phyloP scores from a whole-genome alignment of 2,113 vertebrate species.

The Apodemus speciosus region DNA sequence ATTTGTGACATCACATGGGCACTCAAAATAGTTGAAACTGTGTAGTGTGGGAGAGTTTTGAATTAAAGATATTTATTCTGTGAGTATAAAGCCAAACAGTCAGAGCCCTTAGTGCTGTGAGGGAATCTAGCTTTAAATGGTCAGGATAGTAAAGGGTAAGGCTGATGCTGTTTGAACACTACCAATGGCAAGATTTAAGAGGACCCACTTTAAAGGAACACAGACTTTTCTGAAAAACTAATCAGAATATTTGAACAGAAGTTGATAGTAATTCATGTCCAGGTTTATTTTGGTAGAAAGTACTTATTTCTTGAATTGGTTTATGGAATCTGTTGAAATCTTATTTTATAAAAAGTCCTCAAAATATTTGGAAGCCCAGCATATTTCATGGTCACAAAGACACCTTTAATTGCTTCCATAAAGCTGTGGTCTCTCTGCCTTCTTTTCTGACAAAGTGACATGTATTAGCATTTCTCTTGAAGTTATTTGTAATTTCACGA shows the following conservation, averaged over 20 bases:
- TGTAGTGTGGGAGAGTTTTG: neutral
- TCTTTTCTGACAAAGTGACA: slow-evolving; percentile 67
- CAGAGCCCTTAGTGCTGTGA: neutral
- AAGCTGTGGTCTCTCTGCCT: slow-evolving; percentile 66
- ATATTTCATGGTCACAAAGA: slow-evolving; percentile 53
- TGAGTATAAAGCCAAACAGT: neutral
- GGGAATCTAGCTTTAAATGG: neutral
- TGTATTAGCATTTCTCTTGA: slow-evolving; percentile 81
- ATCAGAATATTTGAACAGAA: neutral
- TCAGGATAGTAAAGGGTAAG: neutral
- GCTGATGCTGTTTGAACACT: neutral
- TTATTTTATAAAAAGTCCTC: slow-evolving; percentile 58
- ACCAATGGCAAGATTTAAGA: neutral
- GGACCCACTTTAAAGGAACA: neutral
- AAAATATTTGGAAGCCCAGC: slow-evolving; percentile 74
- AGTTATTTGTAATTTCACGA: slow-evolving; percentile 81
- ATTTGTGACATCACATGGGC: neutral
- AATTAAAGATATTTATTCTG: neutral
- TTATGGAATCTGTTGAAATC: slow-evolving; percentile 24
- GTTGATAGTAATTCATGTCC: neutral
- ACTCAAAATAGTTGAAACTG: neutral
- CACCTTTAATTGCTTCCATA: slow-evolving; percentile 54
- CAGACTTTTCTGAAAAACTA: neutral
- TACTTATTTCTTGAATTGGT: neutral
- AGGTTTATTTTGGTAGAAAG: neutral